Base-by-base conservation (phyloP, 2,888 invertebrate genomes). In the Dolichomitus sp. region DNA sequence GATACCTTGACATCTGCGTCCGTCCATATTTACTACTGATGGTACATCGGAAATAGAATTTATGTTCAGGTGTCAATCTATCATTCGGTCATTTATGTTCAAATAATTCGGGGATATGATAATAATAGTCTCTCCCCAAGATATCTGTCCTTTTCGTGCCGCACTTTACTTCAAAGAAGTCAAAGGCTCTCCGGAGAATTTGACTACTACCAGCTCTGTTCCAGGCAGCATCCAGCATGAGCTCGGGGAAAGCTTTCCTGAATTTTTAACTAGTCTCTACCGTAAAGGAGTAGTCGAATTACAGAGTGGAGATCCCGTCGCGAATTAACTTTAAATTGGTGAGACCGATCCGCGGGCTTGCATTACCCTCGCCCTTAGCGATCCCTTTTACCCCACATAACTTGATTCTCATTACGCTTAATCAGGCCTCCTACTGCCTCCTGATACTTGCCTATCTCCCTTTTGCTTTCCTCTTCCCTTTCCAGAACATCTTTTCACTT, bases 371-470 rank as follows among this genome's bases (percentile, higher is more conserved):
- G 40, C 42, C 69, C 59, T 17, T 42, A 9, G 27, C 4, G 68
- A 73, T 77, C 63, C 76, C 76, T 81, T 77, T 73, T 66, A 77
- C 63, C 72, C 61, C 61, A 45, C 23, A 61, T 65, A 77, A 79
- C 75, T 80, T 68, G 57, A 81, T 81, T 81, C 73, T 52, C 52
- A 81, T 77, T 80, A 83, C 73, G 65, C 52, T 52, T 37, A 73
- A 70, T 80, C 74, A 74, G 54, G 65, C 42, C 50, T 74, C 48
- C 48, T 54, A 45, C 63, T 40, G 61, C 40, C 52, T 40, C 37
- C 33, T 37, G 33, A 59, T 59, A 33, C 42, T 63, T 40, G 37
- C 19, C 23, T 42, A 17, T 23, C 61, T 61, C 40, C 40, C 40
- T 17, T 5, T 1, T 9, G 9, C 33, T 33, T 33, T 30, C 59